These are phyloP conservation scores for Lepidochitona cinerea DNA, from an alignment of 2,888 invertebrate species.

Conservation along the genomic window DNA sequence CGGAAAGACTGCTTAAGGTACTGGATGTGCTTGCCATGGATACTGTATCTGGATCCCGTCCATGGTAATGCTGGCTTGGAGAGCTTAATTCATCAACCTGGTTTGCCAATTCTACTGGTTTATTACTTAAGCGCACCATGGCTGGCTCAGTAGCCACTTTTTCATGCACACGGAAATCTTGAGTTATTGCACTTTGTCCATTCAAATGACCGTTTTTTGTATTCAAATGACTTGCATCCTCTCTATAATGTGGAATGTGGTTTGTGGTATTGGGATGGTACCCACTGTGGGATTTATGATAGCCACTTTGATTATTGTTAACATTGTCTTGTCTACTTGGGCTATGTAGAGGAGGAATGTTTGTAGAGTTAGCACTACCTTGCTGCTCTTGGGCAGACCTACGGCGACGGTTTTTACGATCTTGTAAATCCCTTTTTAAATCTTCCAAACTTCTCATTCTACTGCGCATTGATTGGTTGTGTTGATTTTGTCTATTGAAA, in stretches of 20 bases:
- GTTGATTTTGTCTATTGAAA: constrained; percentile 1
- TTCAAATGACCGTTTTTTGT: background rate
- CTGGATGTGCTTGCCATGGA: constrained; percentile 48
- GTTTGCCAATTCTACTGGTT: background rate
- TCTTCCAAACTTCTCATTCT: background rate
- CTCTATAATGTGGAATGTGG: background rate
- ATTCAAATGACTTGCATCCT: background rate
- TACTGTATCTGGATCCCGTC: constrained; percentile 12
- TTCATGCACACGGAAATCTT: constrained; percentile 4
- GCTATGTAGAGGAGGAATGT: no score
- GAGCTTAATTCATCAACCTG: background rate
- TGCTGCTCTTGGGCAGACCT: background rate
- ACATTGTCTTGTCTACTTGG: background rate
- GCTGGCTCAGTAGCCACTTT: background rate
- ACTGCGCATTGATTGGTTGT: background rate
- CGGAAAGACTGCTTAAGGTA: constrained; percentile 44
- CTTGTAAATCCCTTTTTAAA: background rate
- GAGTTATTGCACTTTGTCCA: background rate
- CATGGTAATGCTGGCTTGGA: no score
- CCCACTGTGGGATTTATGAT: background rate
- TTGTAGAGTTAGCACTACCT: background rate
- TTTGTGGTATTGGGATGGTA: background rate
- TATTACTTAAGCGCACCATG: background rate
- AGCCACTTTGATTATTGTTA: background rate
- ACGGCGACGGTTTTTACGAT: background rate